A percentile compares a stretch with the other conserved stretches of the same genome.
These are phyloP conservation scores for Drosophila multiciliata DNA, from an alignment of 2,888 invertebrate species.

Conservation along the genomic window DNA sequence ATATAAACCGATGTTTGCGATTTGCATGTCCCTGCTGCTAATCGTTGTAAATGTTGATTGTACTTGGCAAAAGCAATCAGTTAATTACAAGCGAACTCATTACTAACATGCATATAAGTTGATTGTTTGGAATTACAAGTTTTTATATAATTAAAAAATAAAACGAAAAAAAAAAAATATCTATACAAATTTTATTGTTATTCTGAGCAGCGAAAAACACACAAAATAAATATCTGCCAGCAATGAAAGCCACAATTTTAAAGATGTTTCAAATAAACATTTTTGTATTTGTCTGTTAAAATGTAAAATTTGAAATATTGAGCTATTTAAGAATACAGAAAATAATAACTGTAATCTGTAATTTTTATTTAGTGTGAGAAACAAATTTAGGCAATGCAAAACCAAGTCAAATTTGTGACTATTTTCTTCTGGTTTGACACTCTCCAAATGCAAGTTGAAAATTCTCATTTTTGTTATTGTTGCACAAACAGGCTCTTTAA, in stretches of 20 bases:
- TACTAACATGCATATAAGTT: background rate
- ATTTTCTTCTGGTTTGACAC: background rate
- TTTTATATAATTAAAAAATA: background rate
- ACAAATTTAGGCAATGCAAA: background rate
- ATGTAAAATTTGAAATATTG: background rate
- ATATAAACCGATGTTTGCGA: constrained; percentile 31
- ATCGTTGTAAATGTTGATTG: constrained; percentile 36
- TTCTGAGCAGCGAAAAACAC: background rate
- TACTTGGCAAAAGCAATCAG: constrained; percentile 5
- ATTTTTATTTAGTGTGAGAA: background rate
- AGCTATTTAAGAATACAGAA: background rate
- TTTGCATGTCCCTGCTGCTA: constrained; percentile 38
- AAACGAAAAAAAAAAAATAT: background rate
- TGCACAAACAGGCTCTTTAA: background rate
- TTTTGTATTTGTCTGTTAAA: background rate
- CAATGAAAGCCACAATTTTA: background rate
- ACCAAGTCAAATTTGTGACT: background rate
- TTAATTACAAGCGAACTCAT: constrained; percentile 13
- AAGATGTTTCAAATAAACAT: background rate
- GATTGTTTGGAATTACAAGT: background rate
- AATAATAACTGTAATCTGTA: background rate
- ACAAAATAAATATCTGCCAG: background rate
- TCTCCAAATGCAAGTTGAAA: background rate
- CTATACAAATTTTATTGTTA: background rate
- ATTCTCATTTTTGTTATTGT: background rate